These are phyloP conservation scores for Chloropsis cyanopogon DNA, from an alignment of 2,113 vertebrate genomes.

Conservation along the genomic window DNA sequence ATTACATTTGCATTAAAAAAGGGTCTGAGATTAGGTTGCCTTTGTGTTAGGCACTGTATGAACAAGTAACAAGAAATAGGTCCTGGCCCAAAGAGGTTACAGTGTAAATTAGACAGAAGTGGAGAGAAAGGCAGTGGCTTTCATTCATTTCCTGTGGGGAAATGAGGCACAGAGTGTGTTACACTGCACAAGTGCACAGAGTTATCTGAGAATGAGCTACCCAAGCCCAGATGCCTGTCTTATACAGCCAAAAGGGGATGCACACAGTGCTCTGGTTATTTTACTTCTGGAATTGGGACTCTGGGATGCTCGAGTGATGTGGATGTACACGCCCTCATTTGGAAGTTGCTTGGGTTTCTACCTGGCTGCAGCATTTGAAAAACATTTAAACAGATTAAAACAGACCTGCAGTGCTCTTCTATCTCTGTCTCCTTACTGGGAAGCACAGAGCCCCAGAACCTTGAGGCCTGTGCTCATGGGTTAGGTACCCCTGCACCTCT, in stretches of 20 bases:
- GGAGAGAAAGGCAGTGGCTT: background rate
- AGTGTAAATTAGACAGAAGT: conserved; percentile 27
- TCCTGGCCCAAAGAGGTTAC: conserved; percentile 36
- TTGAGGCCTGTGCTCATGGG: accelerated
- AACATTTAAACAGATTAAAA: background rate
- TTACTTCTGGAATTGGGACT: background rate
- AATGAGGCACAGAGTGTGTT: background rate
- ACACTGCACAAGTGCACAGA: background rate
- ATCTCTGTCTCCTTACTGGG: background rate
- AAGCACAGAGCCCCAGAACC: background rate
- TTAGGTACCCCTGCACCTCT: background rate
- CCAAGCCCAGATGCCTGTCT: background rate
- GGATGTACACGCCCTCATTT: background rate
- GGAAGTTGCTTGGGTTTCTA: background rate
- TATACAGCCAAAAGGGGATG: background rate
- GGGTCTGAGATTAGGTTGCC: conserved; percentile 18
- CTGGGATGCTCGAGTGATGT: background rate
- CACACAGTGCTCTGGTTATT: background rate
- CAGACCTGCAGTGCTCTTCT: background rate
- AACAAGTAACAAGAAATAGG: background rate
- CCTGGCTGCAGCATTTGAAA: accelerated
- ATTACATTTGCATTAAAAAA: conserved; percentile 58
- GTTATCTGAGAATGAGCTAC: background rate
- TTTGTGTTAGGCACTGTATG: conserved; percentile 24
- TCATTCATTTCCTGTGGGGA: background rate